These are phyloP conservation scores for Scartelaos histophorus DNA, from an alignment of 2,113 vertebrate species.

Conservation along the genomic window DNA sequence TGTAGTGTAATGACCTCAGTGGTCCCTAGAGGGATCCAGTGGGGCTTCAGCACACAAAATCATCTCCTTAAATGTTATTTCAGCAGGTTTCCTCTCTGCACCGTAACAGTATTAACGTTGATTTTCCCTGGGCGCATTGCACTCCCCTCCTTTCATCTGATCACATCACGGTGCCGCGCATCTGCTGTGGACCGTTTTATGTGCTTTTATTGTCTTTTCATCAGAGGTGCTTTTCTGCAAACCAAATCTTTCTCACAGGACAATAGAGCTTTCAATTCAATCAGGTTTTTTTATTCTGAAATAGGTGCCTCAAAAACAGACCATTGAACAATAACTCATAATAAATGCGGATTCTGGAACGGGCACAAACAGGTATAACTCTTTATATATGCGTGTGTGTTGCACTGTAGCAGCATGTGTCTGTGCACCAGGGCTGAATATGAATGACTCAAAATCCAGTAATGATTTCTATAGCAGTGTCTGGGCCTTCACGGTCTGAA, in stretches of 20 bases:
- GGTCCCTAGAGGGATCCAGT: slow-evolving; percentile 12
- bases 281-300: slow-evolving; percentile 36
- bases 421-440: slow-evolving; percentile 57
- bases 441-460: slow-evolving; percentile 65
- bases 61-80: slow-evolving; percentile 7
- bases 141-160: slow-evolving; percentile 1
- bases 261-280: slow-evolving; percentile 45
- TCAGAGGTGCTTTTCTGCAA: slow-evolving; percentile 41
- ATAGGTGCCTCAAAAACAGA: slow-evolving; percentile 16
- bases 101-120: slow-evolving; percentile 1
- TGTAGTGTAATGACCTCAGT: slow-evolving; percentile 19
- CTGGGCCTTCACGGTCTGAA: slow-evolving; percentile 15
- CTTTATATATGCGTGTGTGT: slow-evolving; percentile 5
- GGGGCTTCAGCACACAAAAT: neutral
- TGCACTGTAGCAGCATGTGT: slow-evolving; percentile 46
- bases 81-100: slow-evolving; percentile 17
- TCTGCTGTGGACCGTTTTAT: slow-evolving; percentile 29
- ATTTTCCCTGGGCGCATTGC: slow-evolving; percentile 11
- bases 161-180: slow-evolving; percentile 34
- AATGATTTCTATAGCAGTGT: slow-evolving; percentile 44
- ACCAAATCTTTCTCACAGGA: slow-evolving; percentile 40
- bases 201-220: slow-evolving; percentile 44
- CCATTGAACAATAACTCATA: slow-evolving; percentile 49
- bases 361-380: neutral
- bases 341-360: slow-evolving; percentile 32